A percentile compares a stretch with the other conserved stretches of the same genome.
phyloP scores from a whole-genome alignment of 2,888 invertebrate genomes.

The Acronicta psi region DNA sequence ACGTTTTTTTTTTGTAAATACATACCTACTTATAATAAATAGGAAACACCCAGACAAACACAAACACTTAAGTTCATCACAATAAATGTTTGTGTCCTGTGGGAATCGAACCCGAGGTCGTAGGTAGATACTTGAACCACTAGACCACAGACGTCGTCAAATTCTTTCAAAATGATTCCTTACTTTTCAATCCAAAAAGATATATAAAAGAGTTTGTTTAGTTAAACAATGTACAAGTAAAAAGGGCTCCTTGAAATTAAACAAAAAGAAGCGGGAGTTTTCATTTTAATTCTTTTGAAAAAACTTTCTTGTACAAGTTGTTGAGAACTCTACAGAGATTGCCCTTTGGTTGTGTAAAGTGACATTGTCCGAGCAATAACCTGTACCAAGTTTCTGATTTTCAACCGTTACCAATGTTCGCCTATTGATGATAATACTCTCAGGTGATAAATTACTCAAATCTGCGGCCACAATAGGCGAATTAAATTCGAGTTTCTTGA shows the following conservation, averaged over 20 bases:
- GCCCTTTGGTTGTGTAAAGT: constrained; percentile 62
- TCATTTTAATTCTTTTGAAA: constrained; percentile 48
- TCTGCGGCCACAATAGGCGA: constrained; percentile 38
- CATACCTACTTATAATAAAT: no score
- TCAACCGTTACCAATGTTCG: constrained; percentile 52
- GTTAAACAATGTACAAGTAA: constrained; percentile 38
- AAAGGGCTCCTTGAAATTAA: constrained; percentile 35
- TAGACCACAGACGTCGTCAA: no score
- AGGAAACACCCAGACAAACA: no score
- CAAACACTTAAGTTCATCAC: no score
- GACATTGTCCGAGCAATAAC: constrained; percentile 69
- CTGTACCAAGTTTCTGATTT: constrained; percentile 55
- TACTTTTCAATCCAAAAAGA: constrained; percentile 7
- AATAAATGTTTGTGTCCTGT: no score
- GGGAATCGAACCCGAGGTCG: no score
- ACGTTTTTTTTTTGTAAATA: no score
- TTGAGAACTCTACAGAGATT: constrained; percentile 53
- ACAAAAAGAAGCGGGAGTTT: constrained; percentile 49
- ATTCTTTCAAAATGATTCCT: constrained; percentile 20
- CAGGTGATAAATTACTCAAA: constrained; percentile 41
- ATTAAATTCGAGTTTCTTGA: constrained; percentile 46
- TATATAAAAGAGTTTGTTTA: constrained; percentile 21
- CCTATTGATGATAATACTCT: constrained; percentile 37
- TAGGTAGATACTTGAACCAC: no score
- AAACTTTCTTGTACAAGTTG: constrained; percentile 53